Conservation (phyloP, 1,140 invertebrate species). For the Bombyx mandarina region DNA sequence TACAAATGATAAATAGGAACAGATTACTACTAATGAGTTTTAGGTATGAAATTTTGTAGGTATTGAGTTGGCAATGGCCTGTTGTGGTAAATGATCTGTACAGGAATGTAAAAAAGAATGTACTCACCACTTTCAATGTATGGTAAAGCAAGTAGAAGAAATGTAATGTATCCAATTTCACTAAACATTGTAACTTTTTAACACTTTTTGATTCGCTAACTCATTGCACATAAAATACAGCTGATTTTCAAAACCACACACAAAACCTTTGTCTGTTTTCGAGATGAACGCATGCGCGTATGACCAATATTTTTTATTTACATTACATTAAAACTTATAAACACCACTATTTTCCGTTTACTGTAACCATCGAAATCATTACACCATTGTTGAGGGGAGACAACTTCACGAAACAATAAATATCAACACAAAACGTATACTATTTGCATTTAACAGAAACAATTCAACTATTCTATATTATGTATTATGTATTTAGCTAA, state of each 20-base stretch:
- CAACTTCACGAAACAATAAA: constrained; percentile 25
- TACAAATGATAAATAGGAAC: no score
- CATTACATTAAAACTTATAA: constrained; percentile 54
- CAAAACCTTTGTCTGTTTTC: constrained; percentile 73
- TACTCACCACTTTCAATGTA: constrained; percentile 73
- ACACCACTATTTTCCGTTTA: constrained; percentile 24
- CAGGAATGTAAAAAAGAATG: constrained; percentile 8
- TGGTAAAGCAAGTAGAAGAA: constrained; percentile 71
- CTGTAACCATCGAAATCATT: constrained; percentile 13
- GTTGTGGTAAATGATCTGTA: constrained; percentile 13
- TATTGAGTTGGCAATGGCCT: constrained; percentile 9
- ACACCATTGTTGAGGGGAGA: constrained; percentile 11
- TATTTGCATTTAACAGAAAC: constrained; percentile 16
- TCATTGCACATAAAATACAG: constrained; percentile 68
- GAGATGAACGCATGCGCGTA: constrained; percentile 67
- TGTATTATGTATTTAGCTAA: not conserved
- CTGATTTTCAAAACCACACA: constrained; percentile 69
- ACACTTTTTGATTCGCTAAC: constrained; percentile 63
- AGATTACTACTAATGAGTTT: no score
- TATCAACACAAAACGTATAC: constrained; percentile 26
- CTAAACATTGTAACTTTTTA: constrained; percentile 71
- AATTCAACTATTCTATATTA: constrained; percentile 14
- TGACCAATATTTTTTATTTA: constrained; percentile 69
- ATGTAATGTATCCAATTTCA: constrained; percentile 73
- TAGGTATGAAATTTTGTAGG: no score